These are phyloP conservation scores for Episyrphus balteatus DNA, from an alignment of 1,140 invertebrate species.

Conservation along the genomic window DNA sequence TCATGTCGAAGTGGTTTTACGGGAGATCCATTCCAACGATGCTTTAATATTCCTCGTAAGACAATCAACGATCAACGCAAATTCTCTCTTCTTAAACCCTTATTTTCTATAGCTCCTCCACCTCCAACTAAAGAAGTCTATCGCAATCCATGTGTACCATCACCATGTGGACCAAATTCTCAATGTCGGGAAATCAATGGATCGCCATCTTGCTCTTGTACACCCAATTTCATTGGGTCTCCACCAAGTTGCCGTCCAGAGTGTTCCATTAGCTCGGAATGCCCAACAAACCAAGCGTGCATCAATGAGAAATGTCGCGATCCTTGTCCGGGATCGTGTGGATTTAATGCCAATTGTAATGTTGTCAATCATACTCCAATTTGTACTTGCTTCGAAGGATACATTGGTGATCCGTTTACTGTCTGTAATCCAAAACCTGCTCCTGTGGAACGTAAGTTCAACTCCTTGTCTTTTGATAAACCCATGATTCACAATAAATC, in stretches of 20 bases:
- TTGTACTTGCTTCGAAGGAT: slow-evolving; percentile 59
- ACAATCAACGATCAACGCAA: slow-evolving; percentile 22
- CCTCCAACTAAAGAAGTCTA: slow-evolving; percentile 17
- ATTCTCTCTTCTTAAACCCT: slow-evolving; percentile 10
- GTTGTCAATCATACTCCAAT: slow-evolving; percentile 75
- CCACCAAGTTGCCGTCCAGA: slow-evolving; percentile 71
- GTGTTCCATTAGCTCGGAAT: slow-evolving; percentile 73
- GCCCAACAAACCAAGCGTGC: slow-evolving; percentile 68
- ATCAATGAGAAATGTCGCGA: slow-evolving; percentile 69
- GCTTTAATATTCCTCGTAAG: slow-evolving; percentile 37
- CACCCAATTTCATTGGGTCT: slow-evolving; percentile 58
- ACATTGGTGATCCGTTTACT: slow-evolving; percentile 65
- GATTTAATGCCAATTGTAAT: slow-evolving; percentile 63
- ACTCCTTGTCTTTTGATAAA: not conserved
- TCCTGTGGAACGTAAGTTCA: slow-evolving; percentile 29
- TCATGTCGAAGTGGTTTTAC: slow-evolving; percentile 58
- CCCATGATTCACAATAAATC: not conserved
- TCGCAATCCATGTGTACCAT: slow-evolving; percentile 61
- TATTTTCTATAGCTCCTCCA: slow-evolving; percentile 26
- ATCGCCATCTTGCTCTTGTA: slow-evolving; percentile 69
- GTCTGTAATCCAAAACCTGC: slow-evolving; percentile 40
- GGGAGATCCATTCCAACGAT: slow-evolving; percentile 52
- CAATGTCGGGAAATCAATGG: slow-evolving; percentile 58
- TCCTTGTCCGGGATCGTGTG: slow-evolving; percentile 70
- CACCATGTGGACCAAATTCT: slow-evolving; percentile 72